Percentiles rank a stretch among this genome's conserved stretches.
These are phyloP conservation scores for Aleiodes testaceus DNA, from an alignment of 2,888 invertebrate species.

Conservation along the genomic window DNA sequence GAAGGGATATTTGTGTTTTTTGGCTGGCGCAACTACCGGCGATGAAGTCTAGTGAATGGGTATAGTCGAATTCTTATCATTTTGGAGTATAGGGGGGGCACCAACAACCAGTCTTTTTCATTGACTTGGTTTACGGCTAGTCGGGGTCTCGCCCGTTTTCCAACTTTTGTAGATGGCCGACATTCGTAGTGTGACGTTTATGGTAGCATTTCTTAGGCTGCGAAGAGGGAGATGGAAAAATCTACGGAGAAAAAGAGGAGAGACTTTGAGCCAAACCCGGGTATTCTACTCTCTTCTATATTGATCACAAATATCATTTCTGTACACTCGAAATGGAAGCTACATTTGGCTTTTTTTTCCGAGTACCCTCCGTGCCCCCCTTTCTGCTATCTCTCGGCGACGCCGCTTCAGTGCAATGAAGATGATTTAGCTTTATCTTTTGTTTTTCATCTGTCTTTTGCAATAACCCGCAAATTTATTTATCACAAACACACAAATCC, in stretches of 20 bases:
- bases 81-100: constrained; percentile 48
- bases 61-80: constrained; percentile 36
- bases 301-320: constrained; percentile 53
- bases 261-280: constrained; percentile 22
- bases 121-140: constrained; percentile 45
- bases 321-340: constrained; percentile 27
- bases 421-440: constrained; percentile 21
- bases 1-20: constrained; percentile 42
- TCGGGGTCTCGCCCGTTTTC: constrained; percentile 48
- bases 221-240: constrained; percentile 31
- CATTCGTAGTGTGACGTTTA: constrained; percentile 62
- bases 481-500: neutral
- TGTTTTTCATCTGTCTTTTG: constrained; percentile 25
- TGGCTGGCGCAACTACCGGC: constrained; percentile 31
- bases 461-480: constrained; percentile 27
- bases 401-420: neutral
- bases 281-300: constrained; percentile 39
- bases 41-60: neutral
- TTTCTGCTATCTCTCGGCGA: constrained; percentile 18
- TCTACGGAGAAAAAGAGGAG: neutral
- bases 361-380: neutral
- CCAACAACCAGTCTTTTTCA: constrained; percentile 33
- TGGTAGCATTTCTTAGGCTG: constrained; percentile 60
- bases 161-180: constrained; percentile 50
- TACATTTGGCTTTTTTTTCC: too few relatives aligned